Conservation (phyloP, 2,797 vertebrate species). For the Tauraco hartlaubi region DNA sequence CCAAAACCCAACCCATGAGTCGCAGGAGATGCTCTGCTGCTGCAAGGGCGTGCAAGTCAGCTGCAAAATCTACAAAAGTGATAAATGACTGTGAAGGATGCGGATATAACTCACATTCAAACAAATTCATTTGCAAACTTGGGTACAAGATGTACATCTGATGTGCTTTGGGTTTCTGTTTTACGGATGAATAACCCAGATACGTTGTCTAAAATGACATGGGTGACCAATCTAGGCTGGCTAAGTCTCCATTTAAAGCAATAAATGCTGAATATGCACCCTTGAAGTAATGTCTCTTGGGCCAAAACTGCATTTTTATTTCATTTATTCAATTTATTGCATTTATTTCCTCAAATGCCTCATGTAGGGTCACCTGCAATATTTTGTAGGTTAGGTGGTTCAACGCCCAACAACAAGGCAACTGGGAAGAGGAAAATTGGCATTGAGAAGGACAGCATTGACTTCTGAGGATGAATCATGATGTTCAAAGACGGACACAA, state of each 20-base stretch:
- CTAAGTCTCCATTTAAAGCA: background rate
- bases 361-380: background rate
- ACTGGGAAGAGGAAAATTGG: background rate
- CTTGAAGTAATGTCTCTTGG: background rate
- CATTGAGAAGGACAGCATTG: background rate
- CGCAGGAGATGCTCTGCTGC: accelerated
- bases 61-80: background rate
- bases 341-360: background rate
- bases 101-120: background rate
- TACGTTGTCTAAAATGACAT: background rate
- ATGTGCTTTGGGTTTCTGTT: background rate
- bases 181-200: background rate
- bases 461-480: background rate
- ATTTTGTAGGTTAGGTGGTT: background rate
- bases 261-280: background rate
- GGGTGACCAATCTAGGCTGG: background rate
- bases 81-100: accelerated
- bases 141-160: background rate
- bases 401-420: accelerated
- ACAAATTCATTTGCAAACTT: background rate
- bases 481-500: background rate
- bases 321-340: background rate
- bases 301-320: background rate
- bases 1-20: background rate
- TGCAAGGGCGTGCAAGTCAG: background rate